Evolutionary conservation across 2,888 invertebrate species (phyloP), one percentile per base, ranked within the genome.

Genomic region (Drosophila stalkeri): DNA sequence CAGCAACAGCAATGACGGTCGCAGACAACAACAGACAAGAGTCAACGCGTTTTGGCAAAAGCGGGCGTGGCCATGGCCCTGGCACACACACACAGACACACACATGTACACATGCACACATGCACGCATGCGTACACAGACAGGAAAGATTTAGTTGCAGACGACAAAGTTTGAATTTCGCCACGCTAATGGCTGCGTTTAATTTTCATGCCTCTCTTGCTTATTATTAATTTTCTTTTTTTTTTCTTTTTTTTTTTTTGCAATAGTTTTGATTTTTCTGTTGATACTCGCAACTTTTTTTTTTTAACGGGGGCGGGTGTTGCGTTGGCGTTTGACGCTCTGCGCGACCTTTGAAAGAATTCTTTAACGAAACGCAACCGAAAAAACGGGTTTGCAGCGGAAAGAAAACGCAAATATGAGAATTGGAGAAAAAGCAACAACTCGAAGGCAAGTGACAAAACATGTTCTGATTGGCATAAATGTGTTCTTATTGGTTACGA

Each of bases 271-370:
- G 52, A n/a, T 44, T 62, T 43, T 80, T 73, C 62, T 73, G 73
- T 73, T 76, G 69, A 72, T 69, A 72, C 35, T 59, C 49, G 79
- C 76, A 69, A 61, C 20, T 64, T 75, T 75, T 60, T 67, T 18
- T 23, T 39, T 39, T 49, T 49, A 56, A 60, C 65, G 77, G 49
- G 49, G 78, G 80, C 62, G 62, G 41, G 49, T 33, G 37, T 35
- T 61, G 68, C 72, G 59, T 61, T 64, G 64, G 66, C 49, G 79
- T 72, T 77, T 66, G 65, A 68, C 62, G 52, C 49, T n/a, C 35
- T 46, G 47, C 73, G 64, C 72, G 86, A 82, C 87, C 87, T 87
- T 85, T 77, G 75, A 68, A 82, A 81, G 74, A 83, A 88, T 86
- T 86, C 81, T 35, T 46, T 23, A 61, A 72, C 63, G 57, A 54